These are phyloP conservation scores for Eublepharis macularius DNA, from an alignment of 2,113 vertebrate genomes.

Conservation along the genomic window DNA sequence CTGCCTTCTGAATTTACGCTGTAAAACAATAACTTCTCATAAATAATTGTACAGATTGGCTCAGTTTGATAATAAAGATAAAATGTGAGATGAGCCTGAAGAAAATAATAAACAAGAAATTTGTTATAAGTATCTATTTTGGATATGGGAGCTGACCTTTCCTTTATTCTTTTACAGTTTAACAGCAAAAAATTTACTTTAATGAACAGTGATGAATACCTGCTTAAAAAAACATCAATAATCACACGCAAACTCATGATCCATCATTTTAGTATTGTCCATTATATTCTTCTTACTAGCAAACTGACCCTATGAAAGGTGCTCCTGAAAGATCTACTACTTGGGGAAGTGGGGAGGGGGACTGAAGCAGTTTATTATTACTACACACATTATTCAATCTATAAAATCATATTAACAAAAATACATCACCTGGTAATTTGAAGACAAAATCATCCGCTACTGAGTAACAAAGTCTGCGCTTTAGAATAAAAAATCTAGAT, in stretches of 20 bases:
- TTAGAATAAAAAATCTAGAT: conserved; percentile 84
- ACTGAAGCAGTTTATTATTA: not conserved
- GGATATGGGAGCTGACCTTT: not conserved
- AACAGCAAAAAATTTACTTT: not conserved
- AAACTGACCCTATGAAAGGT: not conserved
- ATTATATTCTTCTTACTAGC: not conserved
- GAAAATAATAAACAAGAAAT: not conserved
- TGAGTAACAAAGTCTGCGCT: conserved; percentile 86
- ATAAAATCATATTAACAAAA: not conserved
- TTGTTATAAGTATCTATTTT: too few relatives aligned
- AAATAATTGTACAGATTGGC: not conserved
- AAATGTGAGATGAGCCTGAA: not conserved
- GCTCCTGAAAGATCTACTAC: not conserved
- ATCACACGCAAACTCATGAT: not conserved
- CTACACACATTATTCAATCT: not conserved
- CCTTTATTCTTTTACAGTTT: not conserved
- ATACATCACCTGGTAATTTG: conserved; percentile 72
- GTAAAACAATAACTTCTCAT: not conserved
- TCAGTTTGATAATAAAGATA: not conserved
- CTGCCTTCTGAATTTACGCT: too few relatives aligned
- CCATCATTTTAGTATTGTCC: too few relatives aligned
- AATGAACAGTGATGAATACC: not conserved
- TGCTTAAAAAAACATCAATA: not conserved
- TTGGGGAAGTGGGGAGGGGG: not conserved
- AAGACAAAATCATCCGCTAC: conserved; percentile 87